Conservation (phyloP, 2,113 vertebrate genomes). For the Pollachius pollachius region DNA sequence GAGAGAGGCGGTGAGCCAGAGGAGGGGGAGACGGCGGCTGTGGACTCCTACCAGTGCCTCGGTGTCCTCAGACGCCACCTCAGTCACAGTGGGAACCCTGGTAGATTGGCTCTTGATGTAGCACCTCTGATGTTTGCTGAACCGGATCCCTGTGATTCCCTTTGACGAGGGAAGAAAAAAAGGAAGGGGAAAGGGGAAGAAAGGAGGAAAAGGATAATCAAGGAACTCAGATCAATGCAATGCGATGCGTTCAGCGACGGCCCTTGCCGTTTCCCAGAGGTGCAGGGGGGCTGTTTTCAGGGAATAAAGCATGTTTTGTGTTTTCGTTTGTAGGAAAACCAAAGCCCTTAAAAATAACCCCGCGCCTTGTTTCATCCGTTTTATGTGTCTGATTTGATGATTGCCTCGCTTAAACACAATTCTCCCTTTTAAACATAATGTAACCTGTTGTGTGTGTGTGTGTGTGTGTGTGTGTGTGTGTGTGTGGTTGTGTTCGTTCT, state of each 20-base stretch:
- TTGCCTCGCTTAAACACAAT: conserved; percentile 16
- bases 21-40: background rate
- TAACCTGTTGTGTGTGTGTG: background rate
- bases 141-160: conserved; percentile 78
- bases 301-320: conserved; percentile 17
- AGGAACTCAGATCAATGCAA: conserved; percentile 56
- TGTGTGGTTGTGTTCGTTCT: no score
- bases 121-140: conserved; percentile 77
- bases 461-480: no score
- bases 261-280: conserved; percentile 46
- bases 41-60: conserved; percentile 49
- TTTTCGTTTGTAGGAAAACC: conserved; percentile 52
- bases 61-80: conserved; percentile 53
- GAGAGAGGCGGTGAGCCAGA: no score
- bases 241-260: conserved; percentile 50
- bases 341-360: conserved; percentile 50
- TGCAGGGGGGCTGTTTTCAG: conserved; percentile 36
- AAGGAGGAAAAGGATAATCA: conserved; percentile 1
- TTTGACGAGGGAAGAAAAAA: conserved; percentile 57
- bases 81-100: conserved; percentile 60
- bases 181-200: conserved; percentile 28
- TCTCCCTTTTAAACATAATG: conserved; percentile 22
- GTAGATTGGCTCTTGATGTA: conserved; percentile 77
- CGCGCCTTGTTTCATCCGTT: conserved; percentile 36
- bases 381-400: conserved; percentile 17